Conservation (phyloP, 2,797 vertebrate species). For the Pangasius mekongensis region DNA sequence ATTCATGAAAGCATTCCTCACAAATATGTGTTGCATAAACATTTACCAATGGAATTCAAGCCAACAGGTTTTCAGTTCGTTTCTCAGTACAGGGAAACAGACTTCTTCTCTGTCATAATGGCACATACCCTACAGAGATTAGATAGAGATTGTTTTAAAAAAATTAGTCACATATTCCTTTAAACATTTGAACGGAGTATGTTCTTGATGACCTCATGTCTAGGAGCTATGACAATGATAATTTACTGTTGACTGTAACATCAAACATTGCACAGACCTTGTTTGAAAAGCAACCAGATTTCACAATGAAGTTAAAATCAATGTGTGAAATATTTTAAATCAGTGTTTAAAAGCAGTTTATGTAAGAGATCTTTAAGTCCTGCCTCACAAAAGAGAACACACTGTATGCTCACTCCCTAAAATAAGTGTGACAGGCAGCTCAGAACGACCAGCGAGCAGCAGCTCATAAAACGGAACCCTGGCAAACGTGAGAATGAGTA, state of each 20-base stretch:
- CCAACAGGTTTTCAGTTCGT: background rate
- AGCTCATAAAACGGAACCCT: slow-evolving; percentile 55
- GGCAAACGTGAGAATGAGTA: slow-evolving; percentile 53
- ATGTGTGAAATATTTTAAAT: background rate
- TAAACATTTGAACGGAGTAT: background rate
- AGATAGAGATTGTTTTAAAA: background rate
- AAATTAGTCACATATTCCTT: background rate
- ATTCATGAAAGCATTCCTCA: background rate
- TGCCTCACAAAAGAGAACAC: slow-evolving; percentile 16
- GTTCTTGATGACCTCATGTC: background rate
- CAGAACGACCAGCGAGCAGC: slow-evolving; percentile 24
- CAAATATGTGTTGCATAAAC: background rate
- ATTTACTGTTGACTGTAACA: background rate
- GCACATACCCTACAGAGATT: background rate
- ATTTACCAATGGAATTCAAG: background rate
- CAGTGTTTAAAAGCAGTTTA: slow-evolving; percentile 14
- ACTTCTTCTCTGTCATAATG: background rate
- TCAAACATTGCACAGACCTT: background rate
- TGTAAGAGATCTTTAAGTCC: slow-evolving; percentile 19
- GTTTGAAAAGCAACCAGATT: background rate
- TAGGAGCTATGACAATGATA: background rate
- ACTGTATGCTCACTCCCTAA: slow-evolving; percentile 29
- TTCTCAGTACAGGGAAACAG: background rate
- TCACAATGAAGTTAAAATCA: background rate
- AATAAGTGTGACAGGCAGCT: slow-evolving; percentile 48